These are phyloP conservation scores for Limnephilus lunatus DNA, from an alignment of 2,888 invertebrate species.

Conservation along the genomic window DNA sequence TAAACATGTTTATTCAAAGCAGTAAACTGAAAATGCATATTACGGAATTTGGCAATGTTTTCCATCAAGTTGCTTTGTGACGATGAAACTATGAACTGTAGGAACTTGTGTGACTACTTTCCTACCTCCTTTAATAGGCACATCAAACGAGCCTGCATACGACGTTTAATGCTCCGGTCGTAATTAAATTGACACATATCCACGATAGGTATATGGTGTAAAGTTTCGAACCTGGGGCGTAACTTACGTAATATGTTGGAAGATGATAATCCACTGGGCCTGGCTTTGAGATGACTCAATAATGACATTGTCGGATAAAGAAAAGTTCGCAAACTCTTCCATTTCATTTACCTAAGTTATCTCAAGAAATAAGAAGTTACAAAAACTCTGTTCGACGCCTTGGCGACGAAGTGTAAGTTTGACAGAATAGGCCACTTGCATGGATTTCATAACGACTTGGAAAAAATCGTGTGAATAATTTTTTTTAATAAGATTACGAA, in stretches of 20 bases:
- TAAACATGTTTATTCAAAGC: too few species aligned
- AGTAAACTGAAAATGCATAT: too few species aligned
- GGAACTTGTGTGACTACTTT: not conserved
- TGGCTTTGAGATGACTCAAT: not conserved
- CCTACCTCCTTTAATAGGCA: not conserved
- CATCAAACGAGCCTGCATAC: not conserved
- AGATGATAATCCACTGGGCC: not conserved
- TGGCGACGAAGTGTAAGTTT: not conserved
- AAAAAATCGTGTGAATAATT: too few species aligned
- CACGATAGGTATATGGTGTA: not conserved
- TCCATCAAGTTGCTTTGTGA: not conserved
- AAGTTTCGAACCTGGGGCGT: not conserved
- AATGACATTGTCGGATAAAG: not conserved
- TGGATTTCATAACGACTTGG: too few species aligned
- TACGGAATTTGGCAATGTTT: not conserved
- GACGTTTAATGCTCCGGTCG: not conserved
- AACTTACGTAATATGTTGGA: not conserved
- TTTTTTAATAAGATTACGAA: too few species aligned
- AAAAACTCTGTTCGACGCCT: not conserved
- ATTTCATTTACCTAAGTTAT: conserved; percentile 8
- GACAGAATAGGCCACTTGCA: too few species aligned
- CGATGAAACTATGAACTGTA: not conserved
- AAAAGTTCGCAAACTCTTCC: not conserved
- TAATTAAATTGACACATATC: conserved; percentile 2
- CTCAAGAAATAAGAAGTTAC: not conserved